Evolutionary conservation across 2,113 vertebrate genomes (phyloP).

Genomic region (Channa argus): DNA sequence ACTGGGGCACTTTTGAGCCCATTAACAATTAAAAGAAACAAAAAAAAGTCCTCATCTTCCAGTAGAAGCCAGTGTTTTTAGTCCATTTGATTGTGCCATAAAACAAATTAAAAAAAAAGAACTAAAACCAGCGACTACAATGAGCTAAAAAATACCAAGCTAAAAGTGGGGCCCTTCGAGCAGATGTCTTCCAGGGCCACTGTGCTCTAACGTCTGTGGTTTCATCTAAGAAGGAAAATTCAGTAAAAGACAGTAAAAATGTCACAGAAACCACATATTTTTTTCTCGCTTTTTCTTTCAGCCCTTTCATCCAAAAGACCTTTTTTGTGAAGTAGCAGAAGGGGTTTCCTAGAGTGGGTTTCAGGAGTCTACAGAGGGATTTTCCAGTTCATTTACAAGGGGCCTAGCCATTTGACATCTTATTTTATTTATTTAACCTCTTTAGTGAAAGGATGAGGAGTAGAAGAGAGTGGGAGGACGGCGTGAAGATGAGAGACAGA

Average conservation of each 20-base stretch:
- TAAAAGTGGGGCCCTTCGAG: slow-evolving; percentile 37
- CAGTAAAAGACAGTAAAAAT: slow-evolving; percentile 10
- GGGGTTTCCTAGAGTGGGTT: slow-evolving; percentile 29
- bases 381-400: slow-evolving; percentile 30
- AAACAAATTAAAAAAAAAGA: no score
- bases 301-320: slow-evolving; percentile 10
- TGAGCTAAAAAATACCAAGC: slow-evolving; percentile 28
- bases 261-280: not conserved
- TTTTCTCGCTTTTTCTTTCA: not conserved
- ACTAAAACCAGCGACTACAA: not conserved
- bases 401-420: slow-evolving; percentile 63
- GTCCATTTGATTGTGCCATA: slow-evolving; percentile 1
- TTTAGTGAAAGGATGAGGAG: slow-evolving; percentile 35
- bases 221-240: slow-evolving; percentile 15
- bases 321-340: not conserved
- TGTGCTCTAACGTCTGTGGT: slow-evolving; percentile 4
- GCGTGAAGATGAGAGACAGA: slow-evolving; percentile 53
- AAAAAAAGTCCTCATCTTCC: slow-evolving; percentile 23
- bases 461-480: slow-evolving; percentile 12
- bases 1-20: slow-evolving; percentile 40
- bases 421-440: slow-evolving; percentile 56
- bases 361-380: slow-evolving; percentile 30
- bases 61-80: slow-evolving; percentile 6
- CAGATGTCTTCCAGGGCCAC: slow-evolving; percentile 6
- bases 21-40: not conserved